Percentiles rank a stretch among this genome's conserved stretches.
phyloP scores from a whole-genome alignment of 2,888 invertebrate species.

The Agrochola lychnidis region DNA sequence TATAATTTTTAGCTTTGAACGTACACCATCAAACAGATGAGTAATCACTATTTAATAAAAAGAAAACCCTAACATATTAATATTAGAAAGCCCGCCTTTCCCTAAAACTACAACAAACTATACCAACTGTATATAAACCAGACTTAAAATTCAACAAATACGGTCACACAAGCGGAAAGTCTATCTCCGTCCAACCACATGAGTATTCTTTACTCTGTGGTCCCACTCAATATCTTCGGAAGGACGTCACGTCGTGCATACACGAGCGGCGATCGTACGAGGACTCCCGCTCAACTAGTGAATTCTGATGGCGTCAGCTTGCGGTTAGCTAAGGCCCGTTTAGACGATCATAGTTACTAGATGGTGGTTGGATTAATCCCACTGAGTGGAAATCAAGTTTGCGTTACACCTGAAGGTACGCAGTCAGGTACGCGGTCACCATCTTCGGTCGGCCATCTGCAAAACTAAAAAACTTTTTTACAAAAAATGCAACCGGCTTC shows the following conservation, averaged over 20 bases:
- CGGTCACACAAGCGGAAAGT: slow-evolving; percentile 9
- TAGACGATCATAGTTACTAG: slow-evolving; percentile 4
- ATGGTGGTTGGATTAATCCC: not conserved
- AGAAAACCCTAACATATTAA: no score
- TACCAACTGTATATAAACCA: not conserved
- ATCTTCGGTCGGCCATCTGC: not conserved
- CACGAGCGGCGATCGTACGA: slow-evolving; percentile 9
- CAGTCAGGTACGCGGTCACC: no score
- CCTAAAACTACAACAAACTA: no score
- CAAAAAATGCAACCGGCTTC: no score
- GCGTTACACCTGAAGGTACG: no score
- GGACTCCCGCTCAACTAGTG: not conserved
- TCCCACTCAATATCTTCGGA: slow-evolving; percentile 14
- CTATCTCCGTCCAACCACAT: not conserved
- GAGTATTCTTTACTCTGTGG: no score
- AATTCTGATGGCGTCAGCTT: slow-evolving; percentile 24
- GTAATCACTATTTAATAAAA: no score
- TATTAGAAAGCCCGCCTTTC: no score
- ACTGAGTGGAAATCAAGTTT: not conserved
- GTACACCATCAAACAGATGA: no score
- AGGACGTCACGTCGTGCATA: slow-evolving; percentile 7
- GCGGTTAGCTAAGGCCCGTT: slow-evolving; percentile 7
- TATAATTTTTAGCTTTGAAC: no score
- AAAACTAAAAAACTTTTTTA: no score
- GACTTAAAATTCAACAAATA: slow-evolving; percentile 17